A percentile compares a stretch with the other conserved stretches of the same genome.
phyloP scores from a whole-genome alignment of 2,888 invertebrate species.

The Brachyopa scutellaris region DNA sequence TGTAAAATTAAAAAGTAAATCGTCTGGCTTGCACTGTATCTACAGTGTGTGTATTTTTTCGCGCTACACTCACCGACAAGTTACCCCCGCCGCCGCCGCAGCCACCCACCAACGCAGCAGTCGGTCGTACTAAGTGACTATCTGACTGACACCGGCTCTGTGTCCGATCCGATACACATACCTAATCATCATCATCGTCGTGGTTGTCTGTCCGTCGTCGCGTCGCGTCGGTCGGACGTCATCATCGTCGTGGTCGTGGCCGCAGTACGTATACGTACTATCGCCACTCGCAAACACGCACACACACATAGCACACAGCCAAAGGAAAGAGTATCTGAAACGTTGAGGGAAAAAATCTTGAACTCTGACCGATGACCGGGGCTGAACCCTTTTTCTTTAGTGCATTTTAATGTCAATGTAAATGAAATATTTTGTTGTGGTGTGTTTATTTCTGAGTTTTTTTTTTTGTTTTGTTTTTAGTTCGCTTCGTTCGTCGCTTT shows the following conservation, averaged over 20 bases:
- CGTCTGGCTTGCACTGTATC: constrained; percentile 48
- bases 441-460: constrained; percentile 48
- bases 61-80: constrained; percentile 7
- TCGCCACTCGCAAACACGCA: neutral
- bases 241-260: constrained; percentile 20
- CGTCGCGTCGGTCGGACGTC: constrained; percentile 15
- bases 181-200: constrained; percentile 25
- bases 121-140: constrained; percentile 51
- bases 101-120: constrained; percentile 15
- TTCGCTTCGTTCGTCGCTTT: constrained; percentile 12
- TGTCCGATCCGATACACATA: constrained; percentile 46
- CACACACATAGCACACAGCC: constrained; percentile 14
- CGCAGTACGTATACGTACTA: constrained; percentile 19
- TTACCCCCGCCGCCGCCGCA: constrained; percentile 19
- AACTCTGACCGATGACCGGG: constrained; percentile 81
- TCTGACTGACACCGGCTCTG: constrained; percentile 46
- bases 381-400: constrained; percentile 73
- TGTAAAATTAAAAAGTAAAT: constrained; percentile 66
- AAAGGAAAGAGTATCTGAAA: constrained; percentile 36
- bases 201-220: constrained; percentile 31
- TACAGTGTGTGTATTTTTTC: constrained; percentile 33
- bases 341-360: constrained; percentile 76
- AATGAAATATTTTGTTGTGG: constrained; percentile 71
- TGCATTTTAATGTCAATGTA: constrained; percentile 75
- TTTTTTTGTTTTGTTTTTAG: constrained; percentile 47